Evolutionary conservation across 1,140 invertebrate genomes (phyloP).

Genomic region (Drosophila kepulauana): DNA sequence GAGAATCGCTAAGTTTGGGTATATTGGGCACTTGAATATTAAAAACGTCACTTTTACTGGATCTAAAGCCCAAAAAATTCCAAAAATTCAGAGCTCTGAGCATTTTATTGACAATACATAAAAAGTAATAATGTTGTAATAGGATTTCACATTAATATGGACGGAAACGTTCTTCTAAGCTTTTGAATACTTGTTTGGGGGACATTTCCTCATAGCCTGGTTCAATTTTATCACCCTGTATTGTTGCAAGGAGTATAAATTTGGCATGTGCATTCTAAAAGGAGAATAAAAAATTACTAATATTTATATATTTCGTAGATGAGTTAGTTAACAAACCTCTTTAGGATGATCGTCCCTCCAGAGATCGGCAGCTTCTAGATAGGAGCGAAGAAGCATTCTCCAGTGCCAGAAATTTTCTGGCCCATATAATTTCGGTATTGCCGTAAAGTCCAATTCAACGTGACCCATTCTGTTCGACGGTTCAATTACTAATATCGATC

Average conservation of each 20-base stretch:
- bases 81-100: neutral
- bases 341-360: slow-evolving; percentile 66
- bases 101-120: neutral
- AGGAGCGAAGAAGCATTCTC: slow-evolving; percentile 57
- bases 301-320: neutral
- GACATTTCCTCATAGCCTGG: slow-evolving; percentile 56
- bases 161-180: slow-evolving; percentile 56
- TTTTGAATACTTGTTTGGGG: slow-evolving; percentile 56
- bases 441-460: slow-evolving; percentile 55
- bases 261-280: slow-evolving; percentile 52
- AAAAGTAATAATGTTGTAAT: neutral
- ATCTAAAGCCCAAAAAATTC: neutral
- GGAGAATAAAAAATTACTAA: neutral
- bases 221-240: slow-evolving; percentile 62
- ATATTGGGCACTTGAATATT: slow-evolving; percentile 6
- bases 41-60: neutral
- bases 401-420: slow-evolving; percentile 66
- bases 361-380: slow-evolving; percentile 56
- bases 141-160: slow-evolving; percentile 18
- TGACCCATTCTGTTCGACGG: slow-evolving; percentile 54
- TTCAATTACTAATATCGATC: slow-evolving; percentile 25
- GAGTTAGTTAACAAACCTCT: slow-evolving; percentile 24
- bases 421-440: slow-evolving; percentile 61
- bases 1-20: neutral
- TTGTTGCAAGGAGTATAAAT: slow-evolving; percentile 55